phyloP scores from a whole-genome alignment of 2,797 vertebrate genomes.

The Bovichtus diacanthus region DNA sequence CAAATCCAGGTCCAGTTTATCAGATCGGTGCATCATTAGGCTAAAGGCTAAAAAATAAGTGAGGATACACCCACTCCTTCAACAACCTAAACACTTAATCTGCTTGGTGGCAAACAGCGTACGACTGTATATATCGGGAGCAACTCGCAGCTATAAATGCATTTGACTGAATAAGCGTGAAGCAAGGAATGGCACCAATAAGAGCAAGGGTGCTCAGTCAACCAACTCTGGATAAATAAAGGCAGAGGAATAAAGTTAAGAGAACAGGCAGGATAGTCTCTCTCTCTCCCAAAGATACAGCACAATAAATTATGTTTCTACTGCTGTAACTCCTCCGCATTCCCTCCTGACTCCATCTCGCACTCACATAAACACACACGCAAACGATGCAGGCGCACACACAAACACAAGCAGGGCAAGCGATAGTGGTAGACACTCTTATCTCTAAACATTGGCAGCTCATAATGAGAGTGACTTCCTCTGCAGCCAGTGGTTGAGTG shows the following conservation, averaged over 20 bases:
- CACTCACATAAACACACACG: slow-evolving; percentile 9
- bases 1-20: neutral
- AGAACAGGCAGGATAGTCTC: slow-evolving; percentile 20
- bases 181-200: slow-evolving; percentile 4
- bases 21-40: neutral
- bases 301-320: slow-evolving; percentile 48
- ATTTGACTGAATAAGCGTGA: slow-evolving; percentile 48
- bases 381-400: slow-evolving; percentile 16
- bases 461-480: slow-evolving; percentile 70
- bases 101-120: slow-evolving; percentile 23
- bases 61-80: slow-evolving; percentile 11
- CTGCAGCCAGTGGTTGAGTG: slow-evolving; percentile 66
- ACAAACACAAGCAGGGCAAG: slow-evolving; percentile 24
- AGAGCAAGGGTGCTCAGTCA: slow-evolving; percentile 44
- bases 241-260: slow-evolving; percentile 37
- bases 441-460: slow-evolving; percentile 69
- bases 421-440: slow-evolving; percentile 52
- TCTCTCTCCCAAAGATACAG: slow-evolving; percentile 23
- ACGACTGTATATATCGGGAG: slow-evolving; percentile 23
- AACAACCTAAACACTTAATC: slow-evolving; percentile 32
- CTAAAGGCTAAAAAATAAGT: neutral
- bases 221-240: slow-evolving; percentile 55
- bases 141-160: slow-evolving; percentile 10
- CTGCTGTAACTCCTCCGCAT: slow-evolving; percentile 54
- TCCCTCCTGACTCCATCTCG: slow-evolving; percentile 26